Conservation (phyloP, 2,888 invertebrate genomes). For the Sepiola atlantica region DNA sequence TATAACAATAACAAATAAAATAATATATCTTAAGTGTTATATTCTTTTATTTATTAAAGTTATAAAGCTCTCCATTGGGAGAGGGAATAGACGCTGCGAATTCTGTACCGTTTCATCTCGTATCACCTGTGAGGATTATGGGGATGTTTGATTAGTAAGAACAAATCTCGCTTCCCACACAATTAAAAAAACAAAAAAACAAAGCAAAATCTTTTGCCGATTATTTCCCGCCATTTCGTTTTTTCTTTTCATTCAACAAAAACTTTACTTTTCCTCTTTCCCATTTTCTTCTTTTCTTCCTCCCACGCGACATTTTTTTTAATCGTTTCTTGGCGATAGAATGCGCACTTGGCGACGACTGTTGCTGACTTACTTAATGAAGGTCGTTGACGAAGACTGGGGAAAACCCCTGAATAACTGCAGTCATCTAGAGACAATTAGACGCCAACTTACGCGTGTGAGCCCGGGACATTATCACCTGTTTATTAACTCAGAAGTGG, state of each 20-base stretch:
- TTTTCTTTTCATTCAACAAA: too few relatives aligned
- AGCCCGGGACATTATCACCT: too few relatives aligned
- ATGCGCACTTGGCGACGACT: not conserved
- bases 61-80: too few relatives aligned
- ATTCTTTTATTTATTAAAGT: too few relatives aligned
- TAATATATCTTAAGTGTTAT: too few relatives aligned
- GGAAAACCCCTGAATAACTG: not conserved
- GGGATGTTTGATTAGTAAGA: too few relatives aligned
- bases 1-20: too few relatives aligned
- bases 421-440: not conserved
- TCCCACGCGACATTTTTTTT: not conserved
- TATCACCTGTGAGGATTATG: too few relatives aligned
- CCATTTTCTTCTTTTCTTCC: not conserved
- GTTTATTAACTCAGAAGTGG: not conserved
- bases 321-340: not conserved
- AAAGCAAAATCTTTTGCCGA: too few relatives aligned
- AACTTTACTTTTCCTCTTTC: not conserved
- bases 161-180: too few relatives aligned
- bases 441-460: not conserved
- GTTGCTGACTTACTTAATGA: not conserved
- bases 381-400: not conserved
- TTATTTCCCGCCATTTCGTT: too few relatives aligned
- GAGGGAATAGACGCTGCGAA: not conserved
- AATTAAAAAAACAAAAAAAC: too few relatives aligned
- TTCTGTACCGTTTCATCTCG: not conserved